Conservation (phyloP, 2,113 vertebrate species). For the Ancistrus triradiatus region DNA sequence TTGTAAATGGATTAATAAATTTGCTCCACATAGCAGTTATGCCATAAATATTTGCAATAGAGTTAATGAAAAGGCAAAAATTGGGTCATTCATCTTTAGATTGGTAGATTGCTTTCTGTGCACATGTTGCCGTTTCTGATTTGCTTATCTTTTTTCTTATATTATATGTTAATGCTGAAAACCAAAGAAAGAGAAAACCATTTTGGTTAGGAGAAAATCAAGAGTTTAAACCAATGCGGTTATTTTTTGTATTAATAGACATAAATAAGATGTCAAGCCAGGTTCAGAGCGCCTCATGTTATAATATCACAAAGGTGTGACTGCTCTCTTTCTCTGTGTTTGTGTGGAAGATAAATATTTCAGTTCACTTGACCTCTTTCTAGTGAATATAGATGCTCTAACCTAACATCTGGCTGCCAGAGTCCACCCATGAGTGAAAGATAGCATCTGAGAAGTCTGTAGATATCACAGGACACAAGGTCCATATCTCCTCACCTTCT, state of each 20-base stretch:
- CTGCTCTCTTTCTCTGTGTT: constrained; percentile 19
- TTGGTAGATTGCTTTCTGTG: no score
- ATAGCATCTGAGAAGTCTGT: constrained; percentile 76
- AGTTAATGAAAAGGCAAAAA: constrained; percentile 57
- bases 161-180: no score
- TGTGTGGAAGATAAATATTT: constrained; percentile 53
- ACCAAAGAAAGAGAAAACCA: no score
- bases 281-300: constrained; percentile 21
- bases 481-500: constrained; percentile 55
- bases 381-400: constrained; percentile 49
- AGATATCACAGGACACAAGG: constrained; percentile 74
- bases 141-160: no score
- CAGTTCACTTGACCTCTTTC: constrained; percentile 59
- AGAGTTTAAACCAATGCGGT: no score
- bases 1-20: constrained; percentile 56
- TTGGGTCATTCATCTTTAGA: no score
- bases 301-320: constrained; percentile 28
- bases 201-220: no score
- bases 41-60: constrained; percentile 57
- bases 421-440: constrained; percentile 69
- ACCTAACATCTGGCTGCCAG: constrained; percentile 71
- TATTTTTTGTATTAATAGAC: no score
- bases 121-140: no score
- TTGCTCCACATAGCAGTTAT: constrained; percentile 44
- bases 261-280: constrained; percentile 32